A percentile compares a stretch with the other conserved stretches of the same genome.
Evolutionary conservation across 2,113 vertebrate genomes (phyloP).

Genomic region (Pachypanchax playfairii): DNA sequence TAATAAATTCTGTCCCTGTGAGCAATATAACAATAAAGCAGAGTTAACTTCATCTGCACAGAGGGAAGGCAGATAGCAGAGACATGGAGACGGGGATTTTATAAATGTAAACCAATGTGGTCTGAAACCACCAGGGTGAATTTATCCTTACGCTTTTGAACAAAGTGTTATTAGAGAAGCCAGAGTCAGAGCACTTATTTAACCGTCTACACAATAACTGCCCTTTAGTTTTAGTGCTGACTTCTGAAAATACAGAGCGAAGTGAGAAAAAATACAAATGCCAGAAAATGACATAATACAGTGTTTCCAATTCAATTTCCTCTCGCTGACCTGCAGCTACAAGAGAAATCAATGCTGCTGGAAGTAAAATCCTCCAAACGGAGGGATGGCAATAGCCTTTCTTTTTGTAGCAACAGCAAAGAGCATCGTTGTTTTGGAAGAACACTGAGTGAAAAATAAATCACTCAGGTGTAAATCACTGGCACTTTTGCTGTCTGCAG

Average conservation of each 20-base stretch:
- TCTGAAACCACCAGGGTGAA: conserved; percentile 70
- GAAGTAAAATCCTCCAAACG: conserved; percentile 62
- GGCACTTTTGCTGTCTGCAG: conserved; percentile 33
- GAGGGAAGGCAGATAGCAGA: conserved; percentile 27
- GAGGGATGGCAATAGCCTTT: conserved; percentile 42
- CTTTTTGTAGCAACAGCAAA: conserved; percentile 46
- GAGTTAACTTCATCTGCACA: conserved; percentile 39
- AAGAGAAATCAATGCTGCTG: conserved; percentile 75
- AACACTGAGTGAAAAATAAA: conserved; percentile 44
- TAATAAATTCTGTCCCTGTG: conserved; percentile 52
- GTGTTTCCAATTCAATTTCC: conserved; percentile 81
- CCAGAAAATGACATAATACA: conserved; percentile 74
- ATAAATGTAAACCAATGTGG: conserved; percentile 67
- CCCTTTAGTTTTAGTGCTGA: conserved; percentile 58
- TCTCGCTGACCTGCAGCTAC: conserved; percentile 73
- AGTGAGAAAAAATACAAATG: conserved; percentile 44
- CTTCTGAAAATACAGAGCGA: conserved; percentile 53
- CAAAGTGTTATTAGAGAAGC: conserved; percentile 66
- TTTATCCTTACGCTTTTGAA: conserved; percentile 72
- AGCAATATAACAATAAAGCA: conserved; percentile 55
- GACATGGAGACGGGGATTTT: conserved; percentile 48
- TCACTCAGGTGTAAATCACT: conserved; percentile 42
- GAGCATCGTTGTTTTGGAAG: conserved; percentile 49
- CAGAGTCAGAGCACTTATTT: conserved; percentile 71
- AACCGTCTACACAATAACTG: conserved; percentile 66